Percentiles rank a stretch among this genome's conserved stretches.
phyloP scores from a whole-genome alignment of 2,113 vertebrate species.

The human (Homo sapiens) region GRCh38 chr2:103792001-103792500 shows the following conservation, averaged over 20 bases:
- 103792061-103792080: fast-evolving
- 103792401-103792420: neutral
- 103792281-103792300: neutral
- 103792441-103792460: neutral
- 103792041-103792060: neutral
- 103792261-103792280: fast-evolving
- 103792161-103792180: neutral
- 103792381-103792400: too few relatives aligned
- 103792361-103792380: too few relatives aligned
- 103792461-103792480: neutral
- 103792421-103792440: neutral
- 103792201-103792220: neutral
- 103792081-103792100: neutral
- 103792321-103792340: too few relatives aligned
- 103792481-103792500: neutral
- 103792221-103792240: neutral
- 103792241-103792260: neutral
- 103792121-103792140: too few relatives aligned
- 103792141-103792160: neutral
- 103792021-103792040: neutral
- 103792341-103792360: too few relatives aligned
- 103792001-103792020: fast-evolving
- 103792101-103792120: neutral
- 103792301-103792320: neutral
- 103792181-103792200: neutral